phyloP scores from a whole-genome alignment of 2,113 vertebrate species.

The Pomatorhinus ruficollis region DNA sequence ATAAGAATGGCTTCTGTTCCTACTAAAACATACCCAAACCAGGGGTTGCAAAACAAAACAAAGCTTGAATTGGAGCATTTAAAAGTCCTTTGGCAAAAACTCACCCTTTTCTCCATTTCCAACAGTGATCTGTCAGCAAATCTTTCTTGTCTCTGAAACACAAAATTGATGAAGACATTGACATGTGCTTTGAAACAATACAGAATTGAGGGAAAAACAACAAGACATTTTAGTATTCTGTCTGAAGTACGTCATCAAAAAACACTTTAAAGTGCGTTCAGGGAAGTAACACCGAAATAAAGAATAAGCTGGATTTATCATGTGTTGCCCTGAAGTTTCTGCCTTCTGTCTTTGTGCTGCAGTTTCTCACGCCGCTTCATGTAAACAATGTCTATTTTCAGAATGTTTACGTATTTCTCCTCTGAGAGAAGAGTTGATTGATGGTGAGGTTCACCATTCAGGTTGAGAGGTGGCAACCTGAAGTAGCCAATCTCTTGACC shows the following conservation, averaged over 20 bases:
- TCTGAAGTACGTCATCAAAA: neutral
- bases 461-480: too few species aligned
- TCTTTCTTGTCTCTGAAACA: constrained; percentile 94
- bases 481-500: too few species aligned
- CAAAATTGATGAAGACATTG: constrained; percentile 17
- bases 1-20: neutral
- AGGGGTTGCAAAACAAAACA: neutral
- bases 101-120: constrained; percentile 99
- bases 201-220: neutral
- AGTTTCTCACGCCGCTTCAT: too few species aligned
- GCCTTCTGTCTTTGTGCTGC: too few species aligned
- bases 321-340: too few species aligned
- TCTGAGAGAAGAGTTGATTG: too few species aligned
- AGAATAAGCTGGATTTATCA: neutral
- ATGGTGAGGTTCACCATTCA: too few species aligned
- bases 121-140: constrained; percentile 96
- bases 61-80: neutral
- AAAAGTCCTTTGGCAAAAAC: constrained; percentile 35
- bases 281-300: neutral
- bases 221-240: neutral
- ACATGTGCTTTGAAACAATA: neutral
- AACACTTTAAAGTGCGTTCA: neutral
- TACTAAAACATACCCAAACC: neutral
- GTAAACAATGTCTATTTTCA: too few species aligned
- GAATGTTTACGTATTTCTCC: too few species aligned